Base-by-base conservation (phyloP, 2,888 invertebrate genomes). In the Ophion obscuratus region DNA sequence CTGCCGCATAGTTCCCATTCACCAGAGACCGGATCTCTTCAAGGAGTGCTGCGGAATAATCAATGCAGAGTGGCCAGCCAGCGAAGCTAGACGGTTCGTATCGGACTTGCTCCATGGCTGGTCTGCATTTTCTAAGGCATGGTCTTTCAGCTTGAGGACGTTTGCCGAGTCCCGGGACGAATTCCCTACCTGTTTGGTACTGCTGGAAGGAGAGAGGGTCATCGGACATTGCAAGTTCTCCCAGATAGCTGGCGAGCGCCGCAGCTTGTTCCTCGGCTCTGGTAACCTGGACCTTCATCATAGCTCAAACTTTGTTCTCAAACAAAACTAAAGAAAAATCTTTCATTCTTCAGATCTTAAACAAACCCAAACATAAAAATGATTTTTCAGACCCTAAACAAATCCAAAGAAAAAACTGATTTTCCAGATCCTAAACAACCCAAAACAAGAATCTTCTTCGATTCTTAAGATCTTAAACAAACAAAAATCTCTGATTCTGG, bases 51-150 rank as follows among this genome's bases (percentile, higher is more conserved):
- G 97, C 92, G 95, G 96, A 89, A 95, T 98, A 81, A 96, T 98
- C 88, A 98, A 98, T 93, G 96, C 96, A n/a, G 97, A 98, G 95
- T 98, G 98, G 98, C 97, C 97, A 87, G 95, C 98, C 90, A 97
- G 97, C 91, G 96, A 96, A 93, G 96, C 96, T 59, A 97, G 97
- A 83, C 95, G 98, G 95, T 95, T 92, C 66, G 88, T 76, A 27
- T 36, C 9, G 7, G 14, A 77, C 27, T 57, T 5, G n/a, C 24
- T n/a, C 2, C 27, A 7, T 47, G 20, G 57, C 61, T 67, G 53
- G 20, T 10, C 61, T 2, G 20, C n/a, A 24, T 1, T 59, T 77
- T 68, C 17, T 27, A 27, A 81, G 47, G 20, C 7, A 67, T 75
- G 59, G 20, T 53, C 47, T 79, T 64, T 62, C 86, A 95, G 95